phyloP scores from a whole-genome alignment of 2,888 invertebrate species.

The Tanypteryx hageni region DNA sequence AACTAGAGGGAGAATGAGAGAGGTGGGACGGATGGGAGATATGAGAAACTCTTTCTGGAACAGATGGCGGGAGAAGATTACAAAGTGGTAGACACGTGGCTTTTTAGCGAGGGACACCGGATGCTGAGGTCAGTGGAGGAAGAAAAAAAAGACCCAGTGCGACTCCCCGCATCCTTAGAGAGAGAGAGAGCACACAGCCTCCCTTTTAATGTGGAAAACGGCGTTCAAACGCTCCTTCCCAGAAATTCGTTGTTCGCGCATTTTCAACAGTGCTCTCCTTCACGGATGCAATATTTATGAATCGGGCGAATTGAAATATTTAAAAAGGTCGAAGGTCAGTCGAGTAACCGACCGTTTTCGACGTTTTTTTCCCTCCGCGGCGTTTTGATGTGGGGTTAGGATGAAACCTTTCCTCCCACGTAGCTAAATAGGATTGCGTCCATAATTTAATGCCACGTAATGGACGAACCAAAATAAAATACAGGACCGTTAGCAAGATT shows the following conservation, averaged over 20 bases:
- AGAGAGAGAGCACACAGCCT: background rate
- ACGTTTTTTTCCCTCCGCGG: no score
- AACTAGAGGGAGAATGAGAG: background rate
- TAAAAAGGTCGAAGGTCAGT: no score
- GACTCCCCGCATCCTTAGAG: background rate
- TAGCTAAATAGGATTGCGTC: no score
- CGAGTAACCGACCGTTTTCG: no score
- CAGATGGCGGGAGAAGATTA: background rate
- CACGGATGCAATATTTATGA: no score
- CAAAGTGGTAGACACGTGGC: slow-evolving; percentile 3
- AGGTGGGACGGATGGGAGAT: background rate
- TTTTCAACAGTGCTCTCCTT: background rate
- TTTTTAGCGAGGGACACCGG: background rate
- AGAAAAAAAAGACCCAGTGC: background rate
- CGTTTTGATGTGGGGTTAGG: no score
- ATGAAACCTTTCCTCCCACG: no score
- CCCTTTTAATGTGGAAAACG: background rate
- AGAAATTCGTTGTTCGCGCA: background rate
- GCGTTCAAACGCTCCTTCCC: background rate
- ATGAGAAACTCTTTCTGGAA: background rate
- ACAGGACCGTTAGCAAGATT: no score
- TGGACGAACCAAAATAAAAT: no score
- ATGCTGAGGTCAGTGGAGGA: slow-evolving; percentile 20
- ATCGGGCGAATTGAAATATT: no score
- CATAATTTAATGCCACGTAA: no score